Evolutionary conservation across 1,140 invertebrate species (phyloP).

Genomic region (Drosophila rhopaloa): DNA sequence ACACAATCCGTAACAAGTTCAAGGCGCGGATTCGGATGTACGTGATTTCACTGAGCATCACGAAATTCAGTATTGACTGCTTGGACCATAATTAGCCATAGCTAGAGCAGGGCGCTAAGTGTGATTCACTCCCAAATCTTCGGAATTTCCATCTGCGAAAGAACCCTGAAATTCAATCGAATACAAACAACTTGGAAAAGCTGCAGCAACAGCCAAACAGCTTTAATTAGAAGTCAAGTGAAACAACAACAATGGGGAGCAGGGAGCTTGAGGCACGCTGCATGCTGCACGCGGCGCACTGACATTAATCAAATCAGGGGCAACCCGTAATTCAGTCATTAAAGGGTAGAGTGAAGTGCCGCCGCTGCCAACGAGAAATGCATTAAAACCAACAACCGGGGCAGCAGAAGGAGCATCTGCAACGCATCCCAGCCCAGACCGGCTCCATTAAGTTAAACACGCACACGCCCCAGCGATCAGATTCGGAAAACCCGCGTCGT

Average conservation of each 20-base stretch:
- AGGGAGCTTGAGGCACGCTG: constrained; percentile 17
- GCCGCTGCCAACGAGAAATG: constrained; percentile 60
- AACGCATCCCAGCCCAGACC: constrained; percentile 37
- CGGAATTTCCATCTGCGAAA: constrained; percentile 2
- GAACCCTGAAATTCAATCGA: constrained; percentile 18
- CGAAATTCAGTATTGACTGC: neutral
- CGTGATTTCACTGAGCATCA: neutral
- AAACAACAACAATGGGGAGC: constrained; percentile 36
- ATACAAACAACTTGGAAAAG: constrained; percentile 10
- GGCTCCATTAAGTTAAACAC: constrained; percentile 66
- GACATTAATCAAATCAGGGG: constrained; percentile 60
- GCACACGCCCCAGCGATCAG: constrained; percentile 67
- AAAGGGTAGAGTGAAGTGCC: constrained; percentile 58
- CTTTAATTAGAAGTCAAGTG: constrained; percentile 59
- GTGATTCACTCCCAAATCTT: constrained; percentile 7
- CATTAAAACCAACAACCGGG: constrained; percentile 53
- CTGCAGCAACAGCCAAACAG: constrained; percentile 20
- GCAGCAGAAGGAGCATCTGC: constrained; percentile 28
- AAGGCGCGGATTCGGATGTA: constrained; percentile 20
- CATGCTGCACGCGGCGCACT: constrained; percentile 33
- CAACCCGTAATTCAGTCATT: constrained; percentile 71
- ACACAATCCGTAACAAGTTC: constrained; percentile 21
- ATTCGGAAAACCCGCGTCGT: constrained; percentile 22
- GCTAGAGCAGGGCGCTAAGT: neutral
- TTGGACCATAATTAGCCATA: neutral